phyloP scores from a whole-genome alignment of 2,888 invertebrate genomes.

The Sminthurides aquaticus region DNA sequence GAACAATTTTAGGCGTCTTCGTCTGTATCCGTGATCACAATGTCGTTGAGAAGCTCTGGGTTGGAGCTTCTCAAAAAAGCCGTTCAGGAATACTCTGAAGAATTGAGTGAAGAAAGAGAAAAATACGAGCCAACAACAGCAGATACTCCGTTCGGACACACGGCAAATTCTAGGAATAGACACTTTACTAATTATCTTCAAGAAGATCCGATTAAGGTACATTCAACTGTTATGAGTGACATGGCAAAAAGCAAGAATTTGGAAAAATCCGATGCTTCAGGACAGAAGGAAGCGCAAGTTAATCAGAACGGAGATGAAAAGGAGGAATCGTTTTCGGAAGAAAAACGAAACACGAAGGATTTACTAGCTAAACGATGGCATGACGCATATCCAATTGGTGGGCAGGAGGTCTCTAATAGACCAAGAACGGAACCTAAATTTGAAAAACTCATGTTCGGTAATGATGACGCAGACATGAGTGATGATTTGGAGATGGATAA shows the following conservation, averaged over 20 bases:
- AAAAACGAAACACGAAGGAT: slow-evolving; percentile 13
- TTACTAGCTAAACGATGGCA: slow-evolving; percentile 13
- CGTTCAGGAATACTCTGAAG: slow-evolving; percentile 1
- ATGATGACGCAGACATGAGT: background rate
- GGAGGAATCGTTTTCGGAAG: slow-evolving; percentile 19
- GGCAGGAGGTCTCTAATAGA: background rate
- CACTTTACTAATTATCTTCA: slow-evolving; percentile 14
- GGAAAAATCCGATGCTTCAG: background rate
- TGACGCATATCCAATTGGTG: slow-evolving; percentile 20
- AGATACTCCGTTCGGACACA: slow-evolving; percentile 19
- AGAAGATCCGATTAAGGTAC: background rate
- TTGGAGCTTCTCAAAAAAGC: background rate
- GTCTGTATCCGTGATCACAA: slow-evolving; percentile 4
- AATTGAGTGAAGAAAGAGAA: slow-evolving; percentile 4
- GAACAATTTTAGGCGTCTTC: slow-evolving; percentile 7
- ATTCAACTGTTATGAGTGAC: slow-evolving; percentile 2
- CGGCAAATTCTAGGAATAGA: slow-evolving; percentile 19
- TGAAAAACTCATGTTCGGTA: background rate
- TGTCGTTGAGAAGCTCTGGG: background rate
- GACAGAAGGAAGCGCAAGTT: background rate
- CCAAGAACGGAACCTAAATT: background rate
- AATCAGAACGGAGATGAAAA: background rate
- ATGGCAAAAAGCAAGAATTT: background rate
- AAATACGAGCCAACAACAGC: slow-evolving; percentile 11
- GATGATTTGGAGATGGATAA: background rate